These are phyloP conservation scores for Bujurquina vittata DNA, from an alignment of 2,113 vertebrate species.

Conservation along the genomic window DNA sequence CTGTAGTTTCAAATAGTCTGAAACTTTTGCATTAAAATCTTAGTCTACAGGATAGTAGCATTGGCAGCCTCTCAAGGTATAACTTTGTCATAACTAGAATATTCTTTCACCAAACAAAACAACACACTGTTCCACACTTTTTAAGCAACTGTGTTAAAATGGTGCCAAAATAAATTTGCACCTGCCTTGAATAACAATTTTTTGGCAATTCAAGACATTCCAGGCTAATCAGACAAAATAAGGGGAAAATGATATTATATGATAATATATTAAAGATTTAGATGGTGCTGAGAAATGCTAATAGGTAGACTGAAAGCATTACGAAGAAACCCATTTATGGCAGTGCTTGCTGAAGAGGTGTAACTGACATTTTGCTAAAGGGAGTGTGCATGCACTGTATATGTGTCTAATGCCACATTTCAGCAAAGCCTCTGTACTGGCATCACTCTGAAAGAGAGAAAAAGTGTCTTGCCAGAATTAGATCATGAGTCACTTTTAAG, in stretches of 20 bases:
- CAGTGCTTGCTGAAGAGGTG: background rate
- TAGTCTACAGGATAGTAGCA: background rate
- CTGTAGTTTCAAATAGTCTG: background rate
- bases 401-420: background rate
- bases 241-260: background rate
- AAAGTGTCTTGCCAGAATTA: background rate
- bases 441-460: background rate
- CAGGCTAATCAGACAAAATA: background rate
- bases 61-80: background rate
- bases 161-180: background rate
- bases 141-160: background rate
- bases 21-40: background rate
- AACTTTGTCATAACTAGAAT: background rate
- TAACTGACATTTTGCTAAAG: background rate
- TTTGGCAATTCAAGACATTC: background rate
- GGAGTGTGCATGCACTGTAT: background rate
- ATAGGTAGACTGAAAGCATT: background rate
- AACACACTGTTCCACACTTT: background rate
- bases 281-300: background rate
- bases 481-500: constrained; percentile 10
- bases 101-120: background rate
- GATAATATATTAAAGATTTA: background rate
- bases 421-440: background rate
- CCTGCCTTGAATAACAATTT: background rate
- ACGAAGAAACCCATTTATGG: background rate